Evolutionary conservation across 1,140 invertebrate genomes (phyloP), one percentile per base, ranked within the genome.

Genomic region (Bathynomus jamesi): DNA sequence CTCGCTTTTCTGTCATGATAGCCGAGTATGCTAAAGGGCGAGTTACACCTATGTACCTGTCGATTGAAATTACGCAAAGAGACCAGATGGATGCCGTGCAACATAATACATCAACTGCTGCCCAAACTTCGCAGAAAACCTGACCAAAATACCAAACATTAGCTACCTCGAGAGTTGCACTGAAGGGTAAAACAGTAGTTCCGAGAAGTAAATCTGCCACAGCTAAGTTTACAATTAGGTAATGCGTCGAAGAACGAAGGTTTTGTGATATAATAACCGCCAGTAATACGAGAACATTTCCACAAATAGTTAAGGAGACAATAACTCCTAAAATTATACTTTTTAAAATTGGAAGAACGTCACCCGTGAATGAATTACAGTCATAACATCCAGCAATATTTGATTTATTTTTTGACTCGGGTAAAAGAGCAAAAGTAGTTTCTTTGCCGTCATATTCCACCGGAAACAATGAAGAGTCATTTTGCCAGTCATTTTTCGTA

Each of bases 1-100:
- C 84, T 28, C 86, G 72, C 17, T 80, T 78, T 61, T 84, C 83
- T 5, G 84, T 85, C 78, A 87, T 83, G 70, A 87, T 87, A 28
- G 82, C 80, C 7, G 83, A 83, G 72, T 86, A 85, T 25, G 83
- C 82, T 31, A 87, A 78, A 0, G 87, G 87, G 17, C 83, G 80
- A 0, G 86, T 86, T 62, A 89, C 87, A 5, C 87, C 87, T 32
- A 85, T 83, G 80, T 87, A 88, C 0, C 87, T 81, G 79, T 89
- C 88, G 73, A 88, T 84, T 30, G 85, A 86, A 17, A 89, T 84
- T 8, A 83, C 84, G 77, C 87, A 88, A 4, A 89, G 82, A 11
- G 87, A 88, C 17, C 88, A 81, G 69, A 89, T 89, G 27, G 85
- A 87, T 0, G 87, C 87, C 3, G 87, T 88, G 78, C 87, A 88